Percentiles rank a stretch among this genome's conserved stretches.
These are phyloP conservation scores for Thysanoteuthis rhombus DNA, from an alignment of 2,888 invertebrate species.

Conservation along the genomic window DNA sequence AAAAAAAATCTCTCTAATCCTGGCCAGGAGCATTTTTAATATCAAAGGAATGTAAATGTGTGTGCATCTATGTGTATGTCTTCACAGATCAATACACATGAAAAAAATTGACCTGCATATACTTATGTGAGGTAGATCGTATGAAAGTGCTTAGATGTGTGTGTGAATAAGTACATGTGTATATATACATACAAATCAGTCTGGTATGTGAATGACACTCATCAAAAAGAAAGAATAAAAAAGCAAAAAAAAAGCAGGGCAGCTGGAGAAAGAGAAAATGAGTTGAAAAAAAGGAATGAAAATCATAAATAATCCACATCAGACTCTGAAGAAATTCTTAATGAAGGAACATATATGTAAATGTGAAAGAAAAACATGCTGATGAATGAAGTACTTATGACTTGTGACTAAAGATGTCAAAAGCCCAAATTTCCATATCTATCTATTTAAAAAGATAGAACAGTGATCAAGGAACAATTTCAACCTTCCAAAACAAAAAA, in stretches of 20 bases:
- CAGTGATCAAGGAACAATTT: neutral
- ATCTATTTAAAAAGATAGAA: neutral
- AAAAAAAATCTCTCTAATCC: neutral
- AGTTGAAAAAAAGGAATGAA: neutral
- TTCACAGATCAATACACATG: neutral
- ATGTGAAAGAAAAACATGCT: neutral
- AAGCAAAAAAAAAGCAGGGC: neutral
- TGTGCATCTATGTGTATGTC: neutral
- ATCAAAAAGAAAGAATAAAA: neutral
- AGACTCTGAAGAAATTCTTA: neutral
- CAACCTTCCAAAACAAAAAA: neutral
- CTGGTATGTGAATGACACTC: neutral
- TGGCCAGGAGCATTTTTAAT: neutral
- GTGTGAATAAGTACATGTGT: neutral
- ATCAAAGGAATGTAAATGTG: neutral
- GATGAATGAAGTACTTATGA: neutral
- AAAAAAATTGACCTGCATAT: neutral
- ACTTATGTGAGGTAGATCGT: neutral
- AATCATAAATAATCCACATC: neutral
- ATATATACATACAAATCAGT: neutral
- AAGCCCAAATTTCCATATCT: neutral
- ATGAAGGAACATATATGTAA: neutral
- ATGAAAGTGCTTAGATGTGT: neutral
- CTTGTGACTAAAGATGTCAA: neutral
- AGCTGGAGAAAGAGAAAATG: neutral